Base-by-base conservation (phyloP, 2,113 vertebrate genomes). In the Boulengeromyrus knoepffleri region DNA sequence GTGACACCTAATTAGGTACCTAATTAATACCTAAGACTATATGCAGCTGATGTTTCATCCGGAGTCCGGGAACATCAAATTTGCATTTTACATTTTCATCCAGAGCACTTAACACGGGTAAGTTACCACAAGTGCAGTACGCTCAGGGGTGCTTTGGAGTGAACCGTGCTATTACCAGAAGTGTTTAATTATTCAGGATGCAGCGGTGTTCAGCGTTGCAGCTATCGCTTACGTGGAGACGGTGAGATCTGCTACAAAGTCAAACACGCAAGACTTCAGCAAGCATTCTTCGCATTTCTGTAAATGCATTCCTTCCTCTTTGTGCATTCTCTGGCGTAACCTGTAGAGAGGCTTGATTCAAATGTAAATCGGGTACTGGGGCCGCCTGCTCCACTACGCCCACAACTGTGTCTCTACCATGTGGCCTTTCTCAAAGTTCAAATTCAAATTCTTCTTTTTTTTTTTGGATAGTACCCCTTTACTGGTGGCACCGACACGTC, bases 1-100 rank as follows among this genome's bases (percentile, higher is more conserved):
- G 74, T 80, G 74, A 80, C 74, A 80, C 74, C 74, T 80, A 80
- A 80, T 80, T 49, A 49, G 83, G 45, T n/a, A 85, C 46, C 45
- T 85, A 85, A 85, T 49, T 45, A 80, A 80, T 80, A 80, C 36
- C 74, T 42, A 80, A 80, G 74, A 80, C 74, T 80, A 17, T 42
- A 80, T 17, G 74, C 31, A 80, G 74, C 5, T 80, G 74, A 42
- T 80, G 74, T 42, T 27, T 80, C 74, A 80, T 80, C 74, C 15
- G 36, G 36, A 39, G 74, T 80, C 74, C 15, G 36, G 74, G 74
- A 87, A 87, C 42, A 52, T 87, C 46, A 36, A 87, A 87, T 46
- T 49, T 50, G 85, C 46, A 87, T 31, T 52, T 52, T 36, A 19
- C 50, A 85, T 53, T 56, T 87, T 87, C 24, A 53, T 87, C 27